Evolutionary conservation across 2,888 invertebrate genomes (phyloP), one percentile per base, ranked within the genome.

Genomic region (Anaspis maculata): DNA sequence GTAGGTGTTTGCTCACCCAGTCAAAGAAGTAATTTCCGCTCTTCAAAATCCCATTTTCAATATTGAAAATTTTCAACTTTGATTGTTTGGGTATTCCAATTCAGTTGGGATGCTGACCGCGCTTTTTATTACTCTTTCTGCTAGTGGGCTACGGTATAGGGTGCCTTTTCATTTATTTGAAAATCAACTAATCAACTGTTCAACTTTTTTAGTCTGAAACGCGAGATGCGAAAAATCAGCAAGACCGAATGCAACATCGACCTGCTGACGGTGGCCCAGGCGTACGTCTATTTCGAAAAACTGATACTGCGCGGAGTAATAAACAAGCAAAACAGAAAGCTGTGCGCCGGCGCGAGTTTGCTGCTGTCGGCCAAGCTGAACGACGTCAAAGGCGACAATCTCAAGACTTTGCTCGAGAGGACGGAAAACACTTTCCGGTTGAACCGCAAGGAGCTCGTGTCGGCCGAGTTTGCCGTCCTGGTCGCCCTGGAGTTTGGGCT

Each of bases 211-310:
- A 91, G 96, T 66, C 78, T 97, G 45, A 97, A 97, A 66, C 78
- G 89, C 47, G 96, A 96, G 70, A 90, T 97, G 89, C 76, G 87
- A 13, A 87, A 90, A 65, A 90, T 91, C 37, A 88, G 87, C 2
- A 87, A 85, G 63, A 71, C 82, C 53, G 89, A 91, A 63, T 78
- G 77, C 51, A 81, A 83, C 37, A 74, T 76, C 30, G 96, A 97
- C 68, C 70, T 94, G 38, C 70, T 95, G 40, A 91, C 91, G 1
- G 87, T 97, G 11, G 95, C 97, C 11, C 92, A 94, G 62, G 88
- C 95, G 0, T 96, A 92, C 60, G 96, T 96, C n/a, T 97, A 92
- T 68, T 97, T 96, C 66, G 97, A 98, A 64, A 94, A 94, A 62
- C 71, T 97, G 32, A 92, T 97, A 49, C 71, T 95, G 30, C 85